Evolutionary conservation across 2,888 invertebrate genomes (phyloP), one percentile per base, ranked within the genome.

Genomic region (Caenorhabditis wallacei): DNA sequence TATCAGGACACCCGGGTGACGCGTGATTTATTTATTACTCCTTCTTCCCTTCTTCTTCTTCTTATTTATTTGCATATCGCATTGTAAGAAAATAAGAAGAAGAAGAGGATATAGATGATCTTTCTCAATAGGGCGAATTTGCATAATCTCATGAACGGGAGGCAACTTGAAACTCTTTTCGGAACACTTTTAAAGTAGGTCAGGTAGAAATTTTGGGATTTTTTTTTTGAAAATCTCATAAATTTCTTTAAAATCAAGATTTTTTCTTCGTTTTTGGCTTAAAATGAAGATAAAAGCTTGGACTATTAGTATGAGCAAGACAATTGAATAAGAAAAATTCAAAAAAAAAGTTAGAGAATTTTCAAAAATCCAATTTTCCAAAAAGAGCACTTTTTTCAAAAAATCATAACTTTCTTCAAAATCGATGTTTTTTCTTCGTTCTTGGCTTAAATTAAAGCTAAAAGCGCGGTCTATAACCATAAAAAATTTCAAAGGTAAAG

Each of bases 21-120:
- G 46, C 46, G 54, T 75, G 66, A 75, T 64, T 75, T 75, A 75
- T 75, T 75, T 75, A 75, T 75, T 46, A 66, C 53, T 53, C 53
- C 37, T 20, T 16, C 8, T n/a, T n/a, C 11, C 53, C 37, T 37
- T 37, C 51, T 40, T 40, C 51, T 40, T 40, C 16, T 16, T 40
- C 40, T 66, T 22, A 66, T 64, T 48, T 64, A 66, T 66, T 40
- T 53, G 37, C 53, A 53, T 66, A 37, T 53, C 37, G 18, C 24
- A 18, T n/a, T 26, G n/a, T 30, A 22, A 22, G 54, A 16, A 26
- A 54, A 43, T 4, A 43, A 13, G 13, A 43, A 2, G 43, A 43
- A 43, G 43, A 43, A 13, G 13, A 43, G 11, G 43, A 43, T 43
- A 4, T 43, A 5, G 43, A 43, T 20, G 13, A 54, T 11, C 54